phyloP scores from a whole-genome alignment of 2,113 vertebrate species.

The Oxygymnocypris stewartii region DNA sequence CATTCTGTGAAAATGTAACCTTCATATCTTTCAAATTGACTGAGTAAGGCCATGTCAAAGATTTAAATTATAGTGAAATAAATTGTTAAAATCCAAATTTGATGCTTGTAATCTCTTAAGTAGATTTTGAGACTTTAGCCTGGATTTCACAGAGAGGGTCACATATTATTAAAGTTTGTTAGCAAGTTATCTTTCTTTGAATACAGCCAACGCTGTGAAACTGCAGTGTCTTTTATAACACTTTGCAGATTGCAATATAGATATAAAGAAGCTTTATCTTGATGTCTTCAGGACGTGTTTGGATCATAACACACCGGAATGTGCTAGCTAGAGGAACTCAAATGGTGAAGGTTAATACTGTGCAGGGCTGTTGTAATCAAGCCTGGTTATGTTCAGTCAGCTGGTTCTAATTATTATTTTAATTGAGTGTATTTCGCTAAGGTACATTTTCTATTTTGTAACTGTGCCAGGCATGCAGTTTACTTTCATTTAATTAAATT shows the following conservation, averaged over 20 bases:
- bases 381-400: slow-evolving; percentile 20
- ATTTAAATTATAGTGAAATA: too few relatives aligned
- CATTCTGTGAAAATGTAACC: too few relatives aligned
- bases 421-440: slow-evolving; percentile 16
- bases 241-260: slow-evolving; percentile 12
- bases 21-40: too few relatives aligned
- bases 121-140: too few relatives aligned
- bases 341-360: background rate
- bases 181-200: background rate
- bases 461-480: background rate
- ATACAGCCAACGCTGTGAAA: background rate
- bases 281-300: background rate
- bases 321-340: background rate
- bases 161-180: background rate
- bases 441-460: background rate
- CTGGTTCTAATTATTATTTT: slow-evolving; percentile 11
- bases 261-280: background rate
- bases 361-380: slow-evolving; percentile 18
- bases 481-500: background rate
- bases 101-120: too few relatives aligned
- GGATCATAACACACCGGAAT: background rate
- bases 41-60: too few relatives aligned
- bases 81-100: too few relatives aligned
- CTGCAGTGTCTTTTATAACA: background rate
- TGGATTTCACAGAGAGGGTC: too few relatives aligned